A percentile compares a stretch with the other conserved stretches of the same genome.
These are phyloP conservation scores for Creontiades dilutus DNA, from an alignment of 2,888 invertebrate genomes.

Conservation along the genomic window DNA sequence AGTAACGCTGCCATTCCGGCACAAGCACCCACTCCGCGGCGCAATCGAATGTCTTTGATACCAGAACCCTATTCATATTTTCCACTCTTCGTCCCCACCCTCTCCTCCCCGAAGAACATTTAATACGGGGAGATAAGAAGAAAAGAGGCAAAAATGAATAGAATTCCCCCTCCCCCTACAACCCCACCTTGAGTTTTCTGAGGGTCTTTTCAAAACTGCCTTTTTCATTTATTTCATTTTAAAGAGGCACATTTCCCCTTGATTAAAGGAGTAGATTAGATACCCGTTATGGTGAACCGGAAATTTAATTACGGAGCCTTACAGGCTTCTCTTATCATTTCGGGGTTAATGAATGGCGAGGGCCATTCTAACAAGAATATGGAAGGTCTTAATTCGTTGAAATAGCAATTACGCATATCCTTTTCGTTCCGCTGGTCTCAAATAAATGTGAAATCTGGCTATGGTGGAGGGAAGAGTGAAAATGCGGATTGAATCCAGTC, in stretches of 20 bases:
- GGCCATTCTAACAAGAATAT: conserved; percentile 63
- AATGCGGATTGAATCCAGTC: conserved; percentile 39
- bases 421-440: conserved; percentile 45
- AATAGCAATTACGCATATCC: conserved; percentile 68
- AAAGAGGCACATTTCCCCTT: conserved; percentile 67
- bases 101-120: conserved; percentile 44
- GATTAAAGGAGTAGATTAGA: conserved; percentile 70
- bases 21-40: conserved; percentile 18
- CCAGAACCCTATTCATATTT: conserved; percentile 50
- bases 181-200: conserved; percentile 28
- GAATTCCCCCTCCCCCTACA: conserved; percentile 11
- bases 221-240: conserved; percentile 71
- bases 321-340: conserved; percentile 56
- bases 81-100: background rate
- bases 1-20: conserved; percentile 11
- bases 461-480: background rate
- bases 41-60: conserved; percentile 49
- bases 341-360: conserved; percentile 65
- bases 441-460: conserved; percentile 55
- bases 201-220: conserved; percentile 54
- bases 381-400: conserved; percentile 66
- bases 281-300: conserved; percentile 69
- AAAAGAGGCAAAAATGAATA: conserved; percentile 62
- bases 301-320: conserved; percentile 68
- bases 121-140: conserved; percentile 43